These are phyloP conservation scores for Drosophila merina DNA, from an alignment of 2,888 invertebrate species.

Conservation along the genomic window DNA sequence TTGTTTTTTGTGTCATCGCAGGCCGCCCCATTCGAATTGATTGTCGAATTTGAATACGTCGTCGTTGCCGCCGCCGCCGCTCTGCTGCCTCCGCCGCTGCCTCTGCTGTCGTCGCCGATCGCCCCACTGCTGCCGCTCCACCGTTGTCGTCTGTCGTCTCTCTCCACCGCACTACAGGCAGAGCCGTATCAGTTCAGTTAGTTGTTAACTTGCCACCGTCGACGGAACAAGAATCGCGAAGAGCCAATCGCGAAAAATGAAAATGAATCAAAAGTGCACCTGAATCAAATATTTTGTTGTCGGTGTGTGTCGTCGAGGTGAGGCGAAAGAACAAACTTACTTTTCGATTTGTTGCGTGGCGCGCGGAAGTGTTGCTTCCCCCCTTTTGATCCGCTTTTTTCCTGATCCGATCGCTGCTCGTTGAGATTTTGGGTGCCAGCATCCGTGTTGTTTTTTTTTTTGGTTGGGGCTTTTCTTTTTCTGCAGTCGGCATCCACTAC, in stretches of 20 bases:
- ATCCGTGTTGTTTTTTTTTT: conserved; percentile 20
- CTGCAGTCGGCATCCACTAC: conserved; percentile 9
- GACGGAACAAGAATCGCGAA: conserved; percentile 39
- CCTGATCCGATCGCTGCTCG: conserved; percentile 6
- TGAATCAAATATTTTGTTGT: conserved; percentile 29
- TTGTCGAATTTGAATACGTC: conserved; percentile 77
- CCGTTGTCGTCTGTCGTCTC: not conserved
- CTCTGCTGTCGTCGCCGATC: conserved; percentile 12
- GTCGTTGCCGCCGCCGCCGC: conserved; percentile 60
- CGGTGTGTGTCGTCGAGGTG: conserved; percentile 28
- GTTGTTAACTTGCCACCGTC: conserved; percentile 70
- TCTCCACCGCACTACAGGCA: conserved; percentile 5
- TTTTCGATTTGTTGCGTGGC: conserved; percentile 51
- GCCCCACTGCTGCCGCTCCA: conserved; percentile 19
- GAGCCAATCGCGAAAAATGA: conserved; percentile 22
- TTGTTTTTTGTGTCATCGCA: conserved; percentile 72
- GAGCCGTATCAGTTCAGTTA: conserved; percentile 70
- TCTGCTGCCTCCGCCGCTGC: conserved; percentile 47
- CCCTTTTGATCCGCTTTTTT: not conserved
- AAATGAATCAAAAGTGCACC: conserved; percentile 33
- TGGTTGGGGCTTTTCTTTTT: not conserved
- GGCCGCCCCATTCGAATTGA: conserved; percentile 65
- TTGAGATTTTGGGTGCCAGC: conserved; percentile 9
- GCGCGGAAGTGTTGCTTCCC: conserved; percentile 29
- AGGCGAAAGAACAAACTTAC: conserved; percentile 49